Evolutionary conservation across 2,888 invertebrate species (phyloP).

Genomic region (Lymantria dispar): DNA sequence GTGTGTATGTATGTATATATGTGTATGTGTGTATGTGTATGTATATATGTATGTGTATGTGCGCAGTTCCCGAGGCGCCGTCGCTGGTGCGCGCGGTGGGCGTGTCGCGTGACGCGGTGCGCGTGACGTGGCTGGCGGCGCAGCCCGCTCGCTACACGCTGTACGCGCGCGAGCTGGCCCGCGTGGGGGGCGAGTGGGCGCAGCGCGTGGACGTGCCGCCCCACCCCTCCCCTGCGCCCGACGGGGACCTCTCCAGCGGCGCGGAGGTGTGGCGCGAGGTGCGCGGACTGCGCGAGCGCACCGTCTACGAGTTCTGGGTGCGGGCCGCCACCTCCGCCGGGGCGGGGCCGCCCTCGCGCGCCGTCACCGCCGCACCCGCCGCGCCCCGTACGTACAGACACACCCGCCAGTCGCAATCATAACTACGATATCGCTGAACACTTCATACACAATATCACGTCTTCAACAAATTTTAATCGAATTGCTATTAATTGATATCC

Average conservation of each 20-base stretch:
- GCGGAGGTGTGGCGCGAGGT: slow-evolving; percentile 81
- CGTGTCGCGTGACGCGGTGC: slow-evolving; percentile 88
- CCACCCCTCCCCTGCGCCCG: not conserved
- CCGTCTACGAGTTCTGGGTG: slow-evolving; percentile 92
- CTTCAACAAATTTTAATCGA: too few relatives aligned
- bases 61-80: slow-evolving; percentile 91
- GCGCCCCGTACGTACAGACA: slow-evolving; percentile 49
- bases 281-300: slow-evolving; percentile 85
- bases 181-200: slow-evolving; percentile 63
- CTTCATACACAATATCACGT: too few relatives aligned
- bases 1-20: too few relatives aligned
- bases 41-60: too few relatives aligned
- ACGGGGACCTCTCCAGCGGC: not conserved
- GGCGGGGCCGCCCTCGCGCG: slow-evolving; percentile 83
- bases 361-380: slow-evolving; percentile 81
- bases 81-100: slow-evolving; percentile 89
- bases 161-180: slow-evolving; percentile 86
- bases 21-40: too few relatives aligned
- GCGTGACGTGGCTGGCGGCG: slow-evolving; percentile 91
- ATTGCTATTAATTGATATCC: too few relatives aligned
- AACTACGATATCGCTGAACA: too few relatives aligned
- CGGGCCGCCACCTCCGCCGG: slow-evolving; percentile 85
- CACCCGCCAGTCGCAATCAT: not conserved
- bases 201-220: slow-evolving; percentile 51
- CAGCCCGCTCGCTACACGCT: slow-evolving; percentile 91